Evolutionary conservation across 2,797 vertebrate species (phyloP).

Genomic region (Peromyscus eremicus): DNA sequence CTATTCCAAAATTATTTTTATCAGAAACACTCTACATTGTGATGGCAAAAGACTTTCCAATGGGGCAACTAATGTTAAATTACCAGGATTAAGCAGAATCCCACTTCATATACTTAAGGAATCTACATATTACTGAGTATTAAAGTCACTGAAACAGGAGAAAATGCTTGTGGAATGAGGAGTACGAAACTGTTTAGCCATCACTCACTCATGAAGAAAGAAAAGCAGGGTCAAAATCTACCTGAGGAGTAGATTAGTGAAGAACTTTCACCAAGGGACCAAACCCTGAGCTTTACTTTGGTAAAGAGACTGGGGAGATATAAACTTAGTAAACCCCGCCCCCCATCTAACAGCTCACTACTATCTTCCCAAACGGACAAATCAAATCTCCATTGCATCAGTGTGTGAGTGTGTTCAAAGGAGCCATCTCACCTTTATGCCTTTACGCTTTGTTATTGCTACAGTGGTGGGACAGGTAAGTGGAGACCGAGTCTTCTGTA

Average conservation of each 20-base stretch:
- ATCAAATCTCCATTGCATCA: background rate
- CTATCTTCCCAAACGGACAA: background rate
- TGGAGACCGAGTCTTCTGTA: background rate
- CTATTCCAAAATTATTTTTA: background rate
- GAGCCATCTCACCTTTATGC: background rate
- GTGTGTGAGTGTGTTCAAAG: background rate
- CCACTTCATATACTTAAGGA: background rate
- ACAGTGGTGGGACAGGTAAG: background rate
- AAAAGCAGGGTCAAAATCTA: background rate
- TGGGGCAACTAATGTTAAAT: background rate
- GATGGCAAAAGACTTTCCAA: background rate
- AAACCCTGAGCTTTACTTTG: background rate
- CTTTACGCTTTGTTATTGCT: background rate
- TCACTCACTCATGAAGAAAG: background rate
- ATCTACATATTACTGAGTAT: background rate
- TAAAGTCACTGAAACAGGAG: background rate
- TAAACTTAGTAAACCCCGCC: background rate
- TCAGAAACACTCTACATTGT: slow-evolving; percentile 22
- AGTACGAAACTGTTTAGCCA: background rate
- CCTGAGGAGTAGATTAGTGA: background rate
- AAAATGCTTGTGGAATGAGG: background rate
- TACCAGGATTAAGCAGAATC: slow-evolving; percentile 30
- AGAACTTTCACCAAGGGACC: background rate
- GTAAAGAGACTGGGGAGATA: background rate
- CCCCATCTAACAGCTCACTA: background rate